phyloP scores from a whole-genome alignment of 2,113 vertebrate genomes.

The Oncorhynchus clarkii region DNA sequence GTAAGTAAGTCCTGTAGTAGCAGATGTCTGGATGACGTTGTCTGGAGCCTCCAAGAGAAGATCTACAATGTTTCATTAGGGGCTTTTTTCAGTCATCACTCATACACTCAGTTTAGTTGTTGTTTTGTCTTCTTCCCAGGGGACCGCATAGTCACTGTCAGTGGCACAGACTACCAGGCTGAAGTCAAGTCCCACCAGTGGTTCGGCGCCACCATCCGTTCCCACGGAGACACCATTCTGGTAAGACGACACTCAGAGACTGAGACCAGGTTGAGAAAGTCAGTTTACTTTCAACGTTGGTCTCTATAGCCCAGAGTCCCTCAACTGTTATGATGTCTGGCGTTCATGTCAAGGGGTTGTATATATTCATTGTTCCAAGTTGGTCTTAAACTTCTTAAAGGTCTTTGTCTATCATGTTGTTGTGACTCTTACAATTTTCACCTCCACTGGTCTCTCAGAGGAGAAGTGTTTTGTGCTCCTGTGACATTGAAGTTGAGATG shows the following conservation, averaged over 20 bases:
- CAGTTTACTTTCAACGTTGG: constrained; percentile 5
- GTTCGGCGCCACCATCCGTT: constrained; percentile 89
- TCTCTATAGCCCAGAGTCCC: background rate
- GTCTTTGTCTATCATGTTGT: constrained; percentile 29
- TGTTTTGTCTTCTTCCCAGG: constrained; percentile 49
- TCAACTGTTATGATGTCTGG: constrained; percentile 10
- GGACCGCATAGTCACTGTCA: constrained; percentile 54
- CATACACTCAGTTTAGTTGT: constrained; percentile 2
- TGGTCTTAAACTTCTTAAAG: constrained; percentile 22
- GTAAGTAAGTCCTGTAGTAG: constrained; percentile 19
- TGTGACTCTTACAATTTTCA: constrained; percentile 32
- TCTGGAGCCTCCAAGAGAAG: background rate
- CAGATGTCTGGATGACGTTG: constrained; percentile 12
- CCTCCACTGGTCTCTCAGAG: background rate
- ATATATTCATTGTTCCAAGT: constrained; percentile 5
- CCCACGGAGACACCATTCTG: constrained; percentile 84
- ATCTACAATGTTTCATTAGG: constrained; percentile 10
- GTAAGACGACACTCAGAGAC: constrained; percentile 65
- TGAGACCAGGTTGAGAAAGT: background rate
- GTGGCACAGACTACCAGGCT: constrained; percentile 57
- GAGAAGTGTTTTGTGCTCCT: constrained; percentile 13
- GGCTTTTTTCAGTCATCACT: constrained; percentile 19
- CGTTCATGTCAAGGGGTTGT: background rate
- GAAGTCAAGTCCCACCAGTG: constrained; percentile 90
- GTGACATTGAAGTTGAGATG: constrained; percentile 40